Base-by-base conservation (phyloP, 2,797 vertebrate species). In the Pempheris klunzingeri region DNA sequence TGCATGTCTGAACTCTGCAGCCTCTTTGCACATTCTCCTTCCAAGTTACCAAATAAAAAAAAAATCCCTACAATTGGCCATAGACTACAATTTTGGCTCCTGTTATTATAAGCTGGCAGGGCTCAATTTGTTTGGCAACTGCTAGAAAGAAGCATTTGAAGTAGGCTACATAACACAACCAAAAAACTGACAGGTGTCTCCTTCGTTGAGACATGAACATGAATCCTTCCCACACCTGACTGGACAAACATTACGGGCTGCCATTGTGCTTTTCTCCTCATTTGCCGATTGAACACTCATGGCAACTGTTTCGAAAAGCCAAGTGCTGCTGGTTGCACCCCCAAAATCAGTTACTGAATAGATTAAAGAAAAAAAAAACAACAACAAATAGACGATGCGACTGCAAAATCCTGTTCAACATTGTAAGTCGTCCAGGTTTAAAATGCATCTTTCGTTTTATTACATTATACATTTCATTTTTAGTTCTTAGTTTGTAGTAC, bases 11-110 rank as follows among this genome's bases (percentile, higher is more conserved):
- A 24, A 24, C 54, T 59, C n/a, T 22, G 0, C 22, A 65, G 32
- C 22, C 17, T 52, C 46, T 14, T 6, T 49, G 3, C 1, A 34
- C 1, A 8, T 24, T 59, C 15, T 50, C 11, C n/a, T 22, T 57
- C 57, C 47, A 68, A 50, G 64, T 46, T 2, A 50, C 26, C 58
- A 59, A 14, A 58, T 69, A n/a, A n/a, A n/a, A n/a, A n/a, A n/a
- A n/a, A n/a, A n/a, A n/a, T n/a, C n/a, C n/a, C n/a, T n/a, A n/a
- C 10, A 36, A 49, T 3, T 46, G 14, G 9, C 49, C n/a, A n/a
- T n/a, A 30, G 46, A 59, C 4, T 11, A 38, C 2, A 26, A 24
- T 58, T 70, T 39, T 65, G 64, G 36, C 71, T 30, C 28, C 28
- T 1, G 10, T 65, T 13, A 6, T 47, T 36, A 15, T 15, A 32